Base-by-base conservation (phyloP, 2,797 vertebrate genomes). In the Cynodonichthys magdalenae region DNA sequence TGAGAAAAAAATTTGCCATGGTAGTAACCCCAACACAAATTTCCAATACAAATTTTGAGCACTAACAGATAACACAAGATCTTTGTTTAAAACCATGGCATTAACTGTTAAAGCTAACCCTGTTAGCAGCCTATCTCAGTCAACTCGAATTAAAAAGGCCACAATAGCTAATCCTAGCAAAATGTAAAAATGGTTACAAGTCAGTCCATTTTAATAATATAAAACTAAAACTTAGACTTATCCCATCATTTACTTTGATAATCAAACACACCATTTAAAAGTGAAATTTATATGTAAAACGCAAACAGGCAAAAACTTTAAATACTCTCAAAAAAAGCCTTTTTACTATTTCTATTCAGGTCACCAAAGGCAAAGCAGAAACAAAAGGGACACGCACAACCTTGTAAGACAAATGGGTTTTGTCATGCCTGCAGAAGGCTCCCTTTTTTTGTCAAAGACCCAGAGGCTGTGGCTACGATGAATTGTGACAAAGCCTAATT, bases 331-430 rank as follows among this genome's bases (percentile, higher is more conserved):
- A 46, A 63, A 59, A 79, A 80, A 79, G 70, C 70, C 78, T 75
- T 77, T 79, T 80, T 83, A 80, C 80, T 75, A 63, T 84, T 88
- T 81, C 82, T 75, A 89, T 86, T 84, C 87, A 79, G 87, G 84
- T 89, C 84, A 86, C 60, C 69, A 79, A 87, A 84, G 82, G 74
- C 74, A 42, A 83, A 69, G 77, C 79, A 76, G 81, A 84, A 82
- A 79, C 75, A 79, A 84, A 88, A 86, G 85, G 88, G 84, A 90
- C 83, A 86, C 84, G 83, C 86, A 88, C 86, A 90, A 91, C 89
- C 90, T 92, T 92, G 91, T 92, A 90, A 91, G 89, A 92, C 91
- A 91, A 92, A 94, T 90, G 88, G 89, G 86, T 89, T 91, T 91
- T 92, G 89, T 92, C 89, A 91, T 91, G 83, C 81, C 83, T 77